A percentile compares a stretch with the other conserved stretches of the same genome.
phyloP scores from a whole-genome alignment of 1,140 invertebrate genomes.

The Formica selysi region DNA sequence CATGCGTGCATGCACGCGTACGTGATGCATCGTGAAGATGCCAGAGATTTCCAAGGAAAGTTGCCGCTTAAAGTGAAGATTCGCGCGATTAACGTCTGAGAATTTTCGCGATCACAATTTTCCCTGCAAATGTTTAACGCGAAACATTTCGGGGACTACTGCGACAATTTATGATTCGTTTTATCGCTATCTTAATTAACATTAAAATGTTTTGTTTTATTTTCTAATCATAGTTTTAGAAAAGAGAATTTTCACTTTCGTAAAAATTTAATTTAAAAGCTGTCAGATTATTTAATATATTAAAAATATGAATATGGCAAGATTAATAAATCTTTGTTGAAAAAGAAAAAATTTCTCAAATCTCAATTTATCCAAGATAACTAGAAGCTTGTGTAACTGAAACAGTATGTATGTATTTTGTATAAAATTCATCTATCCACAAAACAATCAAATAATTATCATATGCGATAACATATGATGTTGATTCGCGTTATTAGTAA shows the following conservation, averaged over 20 bases:
- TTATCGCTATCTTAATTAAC: neutral
- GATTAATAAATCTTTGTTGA: no score
- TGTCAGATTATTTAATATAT: neutral
- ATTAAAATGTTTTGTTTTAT: neutral
- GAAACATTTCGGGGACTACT: neutral
- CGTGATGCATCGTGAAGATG: neutral
- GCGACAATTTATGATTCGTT: neutral
- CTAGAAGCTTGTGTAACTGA: neutral
- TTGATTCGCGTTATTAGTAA: neutral
- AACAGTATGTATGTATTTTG: neutral
- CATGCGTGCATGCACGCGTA: slow-evolving; percentile 2
- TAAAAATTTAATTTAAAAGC: neutral
- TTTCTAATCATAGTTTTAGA: neutral
- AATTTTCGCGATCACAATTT: slow-evolving; percentile 1
- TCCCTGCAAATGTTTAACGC: neutral
- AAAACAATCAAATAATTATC: slow-evolving; percentile 2
- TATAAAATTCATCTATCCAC: neutral
- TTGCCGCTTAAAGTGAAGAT: slow-evolving; percentile 13
- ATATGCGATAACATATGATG: neutral
- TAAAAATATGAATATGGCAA: no score
- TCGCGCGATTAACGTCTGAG: slow-evolving; percentile 14
- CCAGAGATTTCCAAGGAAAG: slow-evolving; percentile 34
- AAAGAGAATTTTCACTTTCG: neutral
- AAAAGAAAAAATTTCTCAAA: neutral
- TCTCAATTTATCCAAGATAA: neutral